Percentiles rank a stretch among this genome's conserved stretches.
These are phyloP conservation scores for Megaleporinus macrocephalus DNA, from an alignment of 2,113 vertebrate species.

Conservation along the genomic window DNA sequence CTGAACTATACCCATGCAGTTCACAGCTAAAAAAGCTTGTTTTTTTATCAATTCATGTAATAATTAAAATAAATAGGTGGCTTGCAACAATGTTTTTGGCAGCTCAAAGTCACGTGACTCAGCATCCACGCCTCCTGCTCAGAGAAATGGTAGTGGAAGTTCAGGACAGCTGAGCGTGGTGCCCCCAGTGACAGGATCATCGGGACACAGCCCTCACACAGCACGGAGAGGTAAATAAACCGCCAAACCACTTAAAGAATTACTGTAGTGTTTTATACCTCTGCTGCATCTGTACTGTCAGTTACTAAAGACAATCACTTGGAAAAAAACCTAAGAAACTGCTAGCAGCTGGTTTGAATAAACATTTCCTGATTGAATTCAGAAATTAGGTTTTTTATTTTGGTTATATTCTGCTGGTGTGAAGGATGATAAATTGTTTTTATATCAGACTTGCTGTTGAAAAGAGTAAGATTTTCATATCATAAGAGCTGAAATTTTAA, in stretches of 20 bases:
- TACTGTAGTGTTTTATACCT: neutral
- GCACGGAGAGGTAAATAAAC: slow-evolving; percentile 83
- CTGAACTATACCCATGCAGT: neutral
- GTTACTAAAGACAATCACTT: too few species aligned
- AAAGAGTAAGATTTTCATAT: too few species aligned
- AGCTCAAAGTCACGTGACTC: slow-evolving; percentile 81
- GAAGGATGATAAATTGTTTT: too few species aligned
- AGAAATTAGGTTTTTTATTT: too few species aligned
- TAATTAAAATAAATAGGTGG: neutral
- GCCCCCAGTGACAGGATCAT: slow-evolving; percentile 72
- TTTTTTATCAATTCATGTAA: neutral
- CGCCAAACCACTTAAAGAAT: neutral
- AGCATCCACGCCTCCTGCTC: slow-evolving; percentile 70
- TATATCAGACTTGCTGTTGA: too few species aligned
- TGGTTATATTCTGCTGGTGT: too few species aligned
- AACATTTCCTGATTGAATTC: too few species aligned
- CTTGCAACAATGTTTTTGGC: neutral
- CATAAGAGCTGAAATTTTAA: too few species aligned
- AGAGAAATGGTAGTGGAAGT: slow-evolving; percentile 79
- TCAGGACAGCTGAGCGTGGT: slow-evolving; percentile 75
- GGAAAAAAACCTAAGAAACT: too few species aligned
- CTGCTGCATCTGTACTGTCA: neutral
- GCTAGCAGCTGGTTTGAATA: too few species aligned
- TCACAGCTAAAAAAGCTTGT: neutral
- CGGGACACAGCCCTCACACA: slow-evolving; percentile 89